Percentiles rank a stretch among this genome's conserved stretches.
Conservation (phyloP, 2,113 vertebrate genomes). For the Enhydra lutris region DNA sequence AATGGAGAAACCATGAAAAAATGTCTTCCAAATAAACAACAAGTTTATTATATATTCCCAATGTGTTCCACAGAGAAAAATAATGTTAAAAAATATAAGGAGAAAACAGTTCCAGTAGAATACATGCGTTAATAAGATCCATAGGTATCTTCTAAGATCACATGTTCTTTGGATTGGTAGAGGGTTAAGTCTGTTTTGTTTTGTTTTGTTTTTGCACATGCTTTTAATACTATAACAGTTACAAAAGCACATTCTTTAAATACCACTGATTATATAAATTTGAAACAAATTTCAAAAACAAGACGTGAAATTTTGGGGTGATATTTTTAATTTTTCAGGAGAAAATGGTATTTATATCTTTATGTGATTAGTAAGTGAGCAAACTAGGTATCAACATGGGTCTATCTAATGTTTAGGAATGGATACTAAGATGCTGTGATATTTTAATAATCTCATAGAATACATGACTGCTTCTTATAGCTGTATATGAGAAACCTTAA, state of each 20-base stretch:
- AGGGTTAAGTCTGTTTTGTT: neutral
- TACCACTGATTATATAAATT: neutral
- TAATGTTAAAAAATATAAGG: neutral
- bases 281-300: neutral
- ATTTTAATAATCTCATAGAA: conserved; percentile 27
- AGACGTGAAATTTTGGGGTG: neutral
- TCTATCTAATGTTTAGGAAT: neutral
- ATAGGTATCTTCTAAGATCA: neutral
- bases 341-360: neutral
- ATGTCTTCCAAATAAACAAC: neutral
- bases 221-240: neutral
- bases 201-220: neutral
- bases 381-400: neutral
- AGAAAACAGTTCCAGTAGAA: neutral
- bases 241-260: neutral
- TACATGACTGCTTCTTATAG: neutral
- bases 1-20: neutral
- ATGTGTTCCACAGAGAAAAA: neutral
- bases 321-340: neutral
- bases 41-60: neutral
- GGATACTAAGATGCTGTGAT: neutral
- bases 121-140: neutral
- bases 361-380: neutral
- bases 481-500: neutral
- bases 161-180: neutral